Evolutionary conservation across 2,888 invertebrate species (phyloP).

Genomic region (Dione juno): DNA sequence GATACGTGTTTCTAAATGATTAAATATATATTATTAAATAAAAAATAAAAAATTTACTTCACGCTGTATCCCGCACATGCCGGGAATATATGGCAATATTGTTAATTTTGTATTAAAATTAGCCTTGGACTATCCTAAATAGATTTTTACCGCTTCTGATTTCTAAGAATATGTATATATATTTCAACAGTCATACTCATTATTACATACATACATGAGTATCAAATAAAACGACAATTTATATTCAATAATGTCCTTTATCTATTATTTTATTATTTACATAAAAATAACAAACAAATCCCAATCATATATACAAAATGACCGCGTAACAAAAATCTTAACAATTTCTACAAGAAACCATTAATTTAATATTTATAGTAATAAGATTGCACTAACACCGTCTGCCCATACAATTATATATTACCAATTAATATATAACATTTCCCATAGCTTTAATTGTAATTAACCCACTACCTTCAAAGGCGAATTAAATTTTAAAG

Average conservation of each 20-base stretch:
- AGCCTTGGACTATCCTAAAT: too few species aligned
- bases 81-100: too few species aligned
- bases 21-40: too few species aligned
- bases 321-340: constrained; percentile 62
- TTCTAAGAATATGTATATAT: too few species aligned
- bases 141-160: too few species aligned
- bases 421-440: background rate
- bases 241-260: constrained; percentile 69
- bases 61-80: too few species aligned
- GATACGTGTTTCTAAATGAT: too few species aligned
- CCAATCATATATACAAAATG: constrained; percentile 75
- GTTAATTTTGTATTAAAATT: too few species aligned
- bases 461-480: background rate
- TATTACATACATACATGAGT: too few species aligned
- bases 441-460: background rate
- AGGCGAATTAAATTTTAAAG: constrained; percentile 3
- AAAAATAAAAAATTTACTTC: too few species aligned
- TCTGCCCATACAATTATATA: constrained; percentile 29
- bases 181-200: too few species aligned
- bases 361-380: constrained; percentile 36
- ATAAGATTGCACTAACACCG: constrained; percentile 47
- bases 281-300: constrained; percentile 74
- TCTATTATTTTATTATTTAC: constrained; percentile 83
- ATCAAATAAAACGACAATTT: constrained; percentile 50
- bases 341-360: constrained; percentile 63